phyloP scores from a whole-genome alignment of 92 coral and sea anemone genomes.

The Epizoanthus stellaris region DNA sequence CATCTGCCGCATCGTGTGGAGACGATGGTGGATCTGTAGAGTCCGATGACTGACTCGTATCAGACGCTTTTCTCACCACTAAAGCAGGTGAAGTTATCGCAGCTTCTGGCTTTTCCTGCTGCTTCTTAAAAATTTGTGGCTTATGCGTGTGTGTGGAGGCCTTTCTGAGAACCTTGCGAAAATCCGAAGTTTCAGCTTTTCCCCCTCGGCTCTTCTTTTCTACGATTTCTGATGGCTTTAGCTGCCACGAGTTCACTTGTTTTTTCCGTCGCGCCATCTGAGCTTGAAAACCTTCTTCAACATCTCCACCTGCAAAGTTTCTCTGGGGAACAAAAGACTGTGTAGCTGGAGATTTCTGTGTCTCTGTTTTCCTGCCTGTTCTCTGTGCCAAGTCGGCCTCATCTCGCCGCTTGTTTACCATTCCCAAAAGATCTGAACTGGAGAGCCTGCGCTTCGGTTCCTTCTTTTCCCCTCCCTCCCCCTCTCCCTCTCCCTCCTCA shows the following conservation, averaged over 20 bases:
- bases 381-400: conserved; percentile 53
- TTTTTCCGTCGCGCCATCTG: conserved; percentile 79
- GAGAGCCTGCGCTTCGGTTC: conserved; percentile 66
- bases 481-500: conserved; percentile 28
- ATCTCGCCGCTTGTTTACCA: conserved; percentile 70
- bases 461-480: conserved; percentile 24
- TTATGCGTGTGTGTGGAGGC: conserved; percentile 21
- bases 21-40: conserved; percentile 4
- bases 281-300: conserved; percentile 68
- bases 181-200: conserved; percentile 26
- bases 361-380: conserved; percentile 56
- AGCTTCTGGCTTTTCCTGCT: conserved; percentile 8
- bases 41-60: conserved; percentile 14
- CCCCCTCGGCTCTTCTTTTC: conserved; percentile 44
- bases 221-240: conserved; percentile 27
- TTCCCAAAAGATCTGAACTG: conserved; percentile 77
- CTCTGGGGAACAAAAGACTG: conserved; percentile 50
- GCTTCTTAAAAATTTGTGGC: conserved; percentile 29
- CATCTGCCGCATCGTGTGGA: conserved; percentile 12
- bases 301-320: conserved; percentile 45
- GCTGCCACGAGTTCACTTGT: conserved; percentile 47
- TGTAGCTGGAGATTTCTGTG: conserved; percentile 37
- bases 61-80: conserved; percentile 13
- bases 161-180: conserved; percentile 40
- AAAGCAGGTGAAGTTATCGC: conserved; percentile 10